Percentiles rank a stretch among this genome's conserved stretches.
Conservation (phyloP, 2,797 vertebrate genomes). For the Melanotaenia maccullochi region DNA sequence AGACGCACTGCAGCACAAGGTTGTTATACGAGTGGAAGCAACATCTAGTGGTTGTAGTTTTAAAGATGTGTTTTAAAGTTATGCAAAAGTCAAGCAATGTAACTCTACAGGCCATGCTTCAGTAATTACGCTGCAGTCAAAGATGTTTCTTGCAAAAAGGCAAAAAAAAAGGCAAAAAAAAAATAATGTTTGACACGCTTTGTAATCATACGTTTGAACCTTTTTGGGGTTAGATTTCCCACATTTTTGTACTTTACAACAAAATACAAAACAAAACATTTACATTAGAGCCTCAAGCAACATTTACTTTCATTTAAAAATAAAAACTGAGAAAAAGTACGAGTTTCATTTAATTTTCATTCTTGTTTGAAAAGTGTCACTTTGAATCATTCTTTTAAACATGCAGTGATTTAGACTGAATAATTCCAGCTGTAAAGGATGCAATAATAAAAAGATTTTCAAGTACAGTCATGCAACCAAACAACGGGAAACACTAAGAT, state of each 20-base stretch:
- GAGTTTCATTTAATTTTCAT: conserved; percentile 20
- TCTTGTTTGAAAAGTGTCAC: conserved; percentile 35
- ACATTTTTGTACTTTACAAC: neutral
- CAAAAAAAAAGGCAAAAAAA: too few species aligned
- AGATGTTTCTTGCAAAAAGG: too few species aligned
- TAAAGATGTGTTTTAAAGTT: too few species aligned
- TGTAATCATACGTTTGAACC: too few species aligned
- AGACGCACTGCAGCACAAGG: too few species aligned
- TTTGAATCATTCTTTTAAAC: conserved; percentile 41
- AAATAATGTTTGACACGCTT: too few species aligned
- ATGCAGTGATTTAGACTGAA: conserved; percentile 44
- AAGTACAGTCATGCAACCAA: conserved; percentile 32
- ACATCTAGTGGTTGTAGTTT: too few species aligned
- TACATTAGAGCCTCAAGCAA: neutral
- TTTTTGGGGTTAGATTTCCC: neutral
- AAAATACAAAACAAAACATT: conserved; percentile 14
- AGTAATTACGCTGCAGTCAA: too few species aligned
- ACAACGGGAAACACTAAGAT: conserved; percentile 33
- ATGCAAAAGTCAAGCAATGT: too few species aligned
- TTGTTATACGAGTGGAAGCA: too few species aligned
- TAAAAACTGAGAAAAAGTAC: neutral
- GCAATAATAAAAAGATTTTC: conserved; percentile 5
- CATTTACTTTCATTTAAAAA: neutral
- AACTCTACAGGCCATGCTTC: too few species aligned
- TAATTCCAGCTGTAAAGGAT: conserved; percentile 15